Conservation (phyloP, 2,113 vertebrate species). For the Callithrix jacchus region DNA sequence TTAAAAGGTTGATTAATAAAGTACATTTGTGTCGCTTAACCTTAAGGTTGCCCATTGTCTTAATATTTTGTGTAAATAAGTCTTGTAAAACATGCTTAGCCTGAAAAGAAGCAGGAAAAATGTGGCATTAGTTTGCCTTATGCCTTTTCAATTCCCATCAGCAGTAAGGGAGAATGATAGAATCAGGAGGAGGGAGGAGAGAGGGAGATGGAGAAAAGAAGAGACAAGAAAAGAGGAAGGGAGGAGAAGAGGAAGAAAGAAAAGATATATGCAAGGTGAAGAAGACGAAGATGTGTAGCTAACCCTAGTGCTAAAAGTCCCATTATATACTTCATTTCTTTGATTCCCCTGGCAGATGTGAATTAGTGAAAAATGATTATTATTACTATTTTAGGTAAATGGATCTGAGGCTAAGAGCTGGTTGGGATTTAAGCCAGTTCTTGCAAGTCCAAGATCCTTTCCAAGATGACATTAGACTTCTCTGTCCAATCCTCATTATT, state of each 20-base stretch:
- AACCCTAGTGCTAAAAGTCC: not conserved
- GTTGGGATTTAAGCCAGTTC: conserved; percentile 39
- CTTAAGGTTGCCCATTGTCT: conserved; percentile 35
- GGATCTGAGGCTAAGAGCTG: conserved; percentile 39
- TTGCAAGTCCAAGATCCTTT: conserved; percentile 56
- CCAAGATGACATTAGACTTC: conserved; percentile 36
- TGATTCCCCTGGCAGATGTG: not conserved
- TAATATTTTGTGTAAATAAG: conserved; percentile 31
- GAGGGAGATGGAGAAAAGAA: not conserved
- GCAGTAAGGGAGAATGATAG: not conserved
- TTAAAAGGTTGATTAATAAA: not conserved
- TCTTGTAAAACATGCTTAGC: conserved; percentile 6
- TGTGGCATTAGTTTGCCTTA: not conserved
- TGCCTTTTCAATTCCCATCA: not conserved
- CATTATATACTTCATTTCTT: not conserved
- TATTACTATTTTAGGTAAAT: conserved; percentile 60
- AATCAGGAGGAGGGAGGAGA: not conserved
- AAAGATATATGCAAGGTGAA: not conserved
- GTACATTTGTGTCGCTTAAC: conserved; percentile 21
- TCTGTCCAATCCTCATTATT: conserved; percentile 22
- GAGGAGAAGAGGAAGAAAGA: not conserved
- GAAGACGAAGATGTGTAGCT: not conserved
- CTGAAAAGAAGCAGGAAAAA: not conserved
- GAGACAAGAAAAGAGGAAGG: not conserved
- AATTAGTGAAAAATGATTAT: conserved; percentile 13